phyloP scores from a whole-genome alignment of 2,888 invertebrate genomes.

The Conomelus anceps region DNA sequence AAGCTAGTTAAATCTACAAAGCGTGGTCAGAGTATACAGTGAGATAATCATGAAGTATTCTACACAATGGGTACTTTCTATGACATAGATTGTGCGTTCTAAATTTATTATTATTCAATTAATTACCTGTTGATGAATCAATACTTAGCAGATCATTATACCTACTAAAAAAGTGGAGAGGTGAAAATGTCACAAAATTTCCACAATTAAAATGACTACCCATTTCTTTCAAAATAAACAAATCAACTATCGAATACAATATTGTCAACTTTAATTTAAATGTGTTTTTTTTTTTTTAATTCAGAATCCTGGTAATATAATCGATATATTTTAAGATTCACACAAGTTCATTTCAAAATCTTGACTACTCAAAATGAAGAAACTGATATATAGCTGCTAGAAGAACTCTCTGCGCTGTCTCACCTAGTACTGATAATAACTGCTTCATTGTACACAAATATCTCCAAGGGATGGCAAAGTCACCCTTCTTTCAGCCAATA shows the following conservation, averaged over 20 bases:
- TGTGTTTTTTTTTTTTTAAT: not conserved
- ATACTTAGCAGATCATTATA: slow-evolving; percentile 59
- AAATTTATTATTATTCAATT: not conserved
- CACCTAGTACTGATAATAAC: not conserved
- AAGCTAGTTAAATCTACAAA: too few species aligned
- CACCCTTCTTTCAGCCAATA: not conserved
- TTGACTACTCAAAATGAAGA: not conserved
- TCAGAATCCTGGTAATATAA: too few species aligned
- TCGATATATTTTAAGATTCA: not conserved
- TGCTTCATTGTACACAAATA: not conserved
- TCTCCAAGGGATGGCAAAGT: not conserved
- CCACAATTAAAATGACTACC: not conserved
- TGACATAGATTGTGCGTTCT: not conserved
- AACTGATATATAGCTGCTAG: too few species aligned
- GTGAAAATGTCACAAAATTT: slow-evolving; percentile 47
- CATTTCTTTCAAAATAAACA: not conserved
- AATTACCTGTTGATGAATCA: not conserved
- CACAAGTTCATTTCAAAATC: too few species aligned
- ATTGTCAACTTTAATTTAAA: not conserved
- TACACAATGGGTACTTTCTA: too few species aligned
- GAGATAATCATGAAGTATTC: too few species aligned
- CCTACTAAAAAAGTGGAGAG: slow-evolving; percentile 56
- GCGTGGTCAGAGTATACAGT: too few species aligned
- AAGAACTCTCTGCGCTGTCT: not conserved
- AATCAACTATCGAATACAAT: too few species aligned